Percentiles rank a stretch among this genome's conserved stretches.
phyloP scores from a whole-genome alignment of 2,113 vertebrate species.

The Perognathus longimembris region DNA sequence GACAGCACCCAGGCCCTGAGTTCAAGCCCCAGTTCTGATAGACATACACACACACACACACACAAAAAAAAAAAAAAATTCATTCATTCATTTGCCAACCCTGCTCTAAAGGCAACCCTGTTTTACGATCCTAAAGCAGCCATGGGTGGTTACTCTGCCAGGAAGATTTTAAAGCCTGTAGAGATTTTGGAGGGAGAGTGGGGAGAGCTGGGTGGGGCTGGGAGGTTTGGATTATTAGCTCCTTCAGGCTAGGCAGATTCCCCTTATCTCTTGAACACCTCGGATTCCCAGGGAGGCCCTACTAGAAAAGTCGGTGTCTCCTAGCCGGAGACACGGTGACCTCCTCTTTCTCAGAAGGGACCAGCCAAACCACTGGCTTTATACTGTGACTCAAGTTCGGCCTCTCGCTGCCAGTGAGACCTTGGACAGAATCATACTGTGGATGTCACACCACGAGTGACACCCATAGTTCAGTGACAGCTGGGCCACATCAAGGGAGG shows the following conservation, averaged over 20 bases:
- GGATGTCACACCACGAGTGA: not conserved
- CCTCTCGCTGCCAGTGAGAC: not conserved
- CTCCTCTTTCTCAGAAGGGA: too few species aligned
- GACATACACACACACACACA: not conserved
- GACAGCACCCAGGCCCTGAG: too few species aligned
- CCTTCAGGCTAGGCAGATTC: not conserved
- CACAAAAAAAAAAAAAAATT: too few species aligned
- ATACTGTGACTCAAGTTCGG: not conserved
- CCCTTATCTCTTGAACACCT: not conserved
- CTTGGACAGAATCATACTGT: not conserved
- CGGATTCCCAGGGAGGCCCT: not conserved
- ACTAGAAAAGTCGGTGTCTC: not conserved
- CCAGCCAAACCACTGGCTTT: not conserved
- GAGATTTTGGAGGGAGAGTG: not conserved
- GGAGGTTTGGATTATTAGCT: not conserved
- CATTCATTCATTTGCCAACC: too few species aligned
- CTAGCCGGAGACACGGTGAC: not conserved
- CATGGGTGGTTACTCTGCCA: too few species aligned
- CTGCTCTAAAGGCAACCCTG: too few species aligned
- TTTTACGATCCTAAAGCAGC: too few species aligned
- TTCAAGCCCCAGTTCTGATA: not conserved
- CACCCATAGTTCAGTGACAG: not conserved
- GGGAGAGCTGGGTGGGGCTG: accelerated
- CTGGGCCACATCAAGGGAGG: too few species aligned
- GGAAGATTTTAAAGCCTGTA: too few species aligned